Evolutionary conservation across 64 coral and sea anemone genomes (phyloP).

Genomic region (Pachyseris speciosa): DNA sequence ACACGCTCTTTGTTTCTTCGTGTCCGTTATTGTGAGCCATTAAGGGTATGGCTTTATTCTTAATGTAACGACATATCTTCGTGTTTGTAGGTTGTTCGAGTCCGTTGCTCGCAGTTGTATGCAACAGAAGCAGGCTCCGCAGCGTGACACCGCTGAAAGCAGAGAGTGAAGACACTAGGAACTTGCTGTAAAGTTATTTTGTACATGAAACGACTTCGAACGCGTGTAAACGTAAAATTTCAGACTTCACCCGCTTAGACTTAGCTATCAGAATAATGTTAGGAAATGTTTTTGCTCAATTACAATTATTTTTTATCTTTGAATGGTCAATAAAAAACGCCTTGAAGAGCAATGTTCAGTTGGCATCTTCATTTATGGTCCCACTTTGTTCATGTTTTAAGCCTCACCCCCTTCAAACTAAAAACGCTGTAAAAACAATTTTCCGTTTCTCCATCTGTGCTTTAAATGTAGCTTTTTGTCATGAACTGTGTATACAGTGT

Average conservation of each 20-base stretch:
- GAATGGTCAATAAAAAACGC: conserved; percentile 19
- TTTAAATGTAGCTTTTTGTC: too few species aligned
- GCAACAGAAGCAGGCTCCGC: conserved; percentile 95
- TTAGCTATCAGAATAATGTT: background rate
- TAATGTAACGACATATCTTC: too few species aligned
- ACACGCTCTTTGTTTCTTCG: too few species aligned
- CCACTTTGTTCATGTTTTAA: too few species aligned
- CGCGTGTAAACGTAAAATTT: background rate
- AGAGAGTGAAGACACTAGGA: conserved; percentile 47
- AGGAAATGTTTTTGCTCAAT: background rate
- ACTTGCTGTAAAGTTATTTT: conserved; percentile 18
- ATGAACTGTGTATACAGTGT: too few species aligned
- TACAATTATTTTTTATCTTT: conserved; percentile 26
- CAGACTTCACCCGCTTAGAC: background rate
- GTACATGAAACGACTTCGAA: background rate
- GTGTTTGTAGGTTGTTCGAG: conserved; percentile 93
- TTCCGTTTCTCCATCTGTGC: too few species aligned
- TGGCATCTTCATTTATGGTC: too few species aligned
- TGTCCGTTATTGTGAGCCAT: too few species aligned
- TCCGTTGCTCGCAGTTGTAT: conserved; percentile 98
- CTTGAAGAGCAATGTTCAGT: background rate
- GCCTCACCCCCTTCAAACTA: too few species aligned
- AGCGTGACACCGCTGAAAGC: conserved; percentile 66
- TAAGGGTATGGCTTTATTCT: too few species aligned
- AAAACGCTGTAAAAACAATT: too few species aligned